Percentiles rank a stretch among this genome's conserved stretches.
Conservation (phyloP, 35 echinoderm and acorn worm genomes). For the Strongylocentrotus purpuratus region DNA sequence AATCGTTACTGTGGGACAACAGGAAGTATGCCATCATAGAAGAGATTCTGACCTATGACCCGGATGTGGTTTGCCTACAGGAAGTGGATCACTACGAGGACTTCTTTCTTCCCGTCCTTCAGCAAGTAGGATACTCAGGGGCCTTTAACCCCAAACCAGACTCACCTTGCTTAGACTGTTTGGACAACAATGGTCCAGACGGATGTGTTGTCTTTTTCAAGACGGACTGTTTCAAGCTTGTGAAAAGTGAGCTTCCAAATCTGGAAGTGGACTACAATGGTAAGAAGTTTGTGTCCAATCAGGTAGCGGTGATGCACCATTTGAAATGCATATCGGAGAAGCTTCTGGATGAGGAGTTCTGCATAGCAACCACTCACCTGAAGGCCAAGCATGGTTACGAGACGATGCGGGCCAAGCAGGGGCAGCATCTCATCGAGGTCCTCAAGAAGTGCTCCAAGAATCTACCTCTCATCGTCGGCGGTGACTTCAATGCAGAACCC, state of each 20-base stretch:
- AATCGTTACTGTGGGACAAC: slow-evolving; percentile 75
- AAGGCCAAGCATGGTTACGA: slow-evolving; percentile 92
- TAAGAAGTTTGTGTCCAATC: slow-evolving; percentile 60
- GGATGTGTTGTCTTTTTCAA: slow-evolving; percentile 96
- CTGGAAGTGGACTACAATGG: slow-evolving; percentile 60
- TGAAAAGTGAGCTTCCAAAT: slow-evolving; percentile 56
- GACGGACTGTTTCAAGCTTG: slow-evolving; percentile 70
- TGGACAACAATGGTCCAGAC: slow-evolving; percentile 82
- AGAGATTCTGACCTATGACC: slow-evolving; percentile 97
- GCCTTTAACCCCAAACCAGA: slow-evolving; percentile 92
- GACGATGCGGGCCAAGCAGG: slow-evolving; percentile 67
- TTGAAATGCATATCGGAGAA: slow-evolving; percentile 48
- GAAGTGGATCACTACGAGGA: slow-evolving; percentile 95
- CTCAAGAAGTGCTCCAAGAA: slow-evolving; percentile 48
- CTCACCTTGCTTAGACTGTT: slow-evolving; percentile 85
- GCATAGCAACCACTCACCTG: slow-evolving; percentile 88
- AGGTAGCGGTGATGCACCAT: slow-evolving; percentile 74
- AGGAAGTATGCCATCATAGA: slow-evolving; percentile 77
- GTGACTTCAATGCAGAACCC: slow-evolving; percentile 94
- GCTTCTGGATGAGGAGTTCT: slow-evolving; percentile 42
- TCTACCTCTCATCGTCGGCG: slow-evolving; percentile 68
- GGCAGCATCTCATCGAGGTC: slow-evolving; percentile 68
- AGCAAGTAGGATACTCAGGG: slow-evolving; percentile 75
- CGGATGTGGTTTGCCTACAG: slow-evolving; percentile 92
- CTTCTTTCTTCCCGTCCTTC: slow-evolving; percentile 79